Conservation (phyloP, 2,113 vertebrate species). For the Melanocharis versteri region DNA sequence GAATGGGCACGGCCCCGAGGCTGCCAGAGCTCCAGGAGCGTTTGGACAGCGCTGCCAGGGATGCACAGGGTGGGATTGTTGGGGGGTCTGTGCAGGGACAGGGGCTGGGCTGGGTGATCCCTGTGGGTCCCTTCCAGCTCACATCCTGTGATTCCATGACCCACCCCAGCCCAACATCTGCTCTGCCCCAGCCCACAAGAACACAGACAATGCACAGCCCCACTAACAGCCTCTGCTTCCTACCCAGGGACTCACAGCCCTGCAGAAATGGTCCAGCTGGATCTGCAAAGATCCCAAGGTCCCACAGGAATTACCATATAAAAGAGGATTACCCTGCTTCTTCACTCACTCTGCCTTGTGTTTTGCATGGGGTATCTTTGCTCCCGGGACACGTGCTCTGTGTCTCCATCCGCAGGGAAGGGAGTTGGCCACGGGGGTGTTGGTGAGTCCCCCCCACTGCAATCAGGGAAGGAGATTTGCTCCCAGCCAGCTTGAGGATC, state of each 20-base stretch:
- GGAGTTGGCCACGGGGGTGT: background rate
- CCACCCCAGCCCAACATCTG: background rate
- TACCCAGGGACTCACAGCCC: background rate
- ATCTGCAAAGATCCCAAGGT: fast-evolving
- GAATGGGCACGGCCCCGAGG: background rate
- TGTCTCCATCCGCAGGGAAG: background rate
- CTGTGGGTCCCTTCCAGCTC: background rate
- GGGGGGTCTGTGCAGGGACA: background rate
- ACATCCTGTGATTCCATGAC: background rate
- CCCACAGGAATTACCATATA: background rate
- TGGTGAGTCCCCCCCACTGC: background rate
- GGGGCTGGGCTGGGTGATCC: background rate
- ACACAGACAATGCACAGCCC: background rate
- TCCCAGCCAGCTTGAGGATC: background rate
- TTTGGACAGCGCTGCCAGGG: fast-evolving
- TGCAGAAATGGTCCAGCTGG: background rate
- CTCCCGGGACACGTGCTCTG: background rate
- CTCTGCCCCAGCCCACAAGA: background rate
- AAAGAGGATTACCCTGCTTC: background rate
- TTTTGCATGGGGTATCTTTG: background rate
- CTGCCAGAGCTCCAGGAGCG: background rate
- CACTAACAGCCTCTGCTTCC: background rate
- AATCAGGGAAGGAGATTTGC: background rate
- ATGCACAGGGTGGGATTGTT: background rate
- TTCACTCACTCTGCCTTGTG: background rate